Evolutionary conservation across 1,140 invertebrate genomes (phyloP).

Genomic region (Matsumurasca onukii): DNA sequence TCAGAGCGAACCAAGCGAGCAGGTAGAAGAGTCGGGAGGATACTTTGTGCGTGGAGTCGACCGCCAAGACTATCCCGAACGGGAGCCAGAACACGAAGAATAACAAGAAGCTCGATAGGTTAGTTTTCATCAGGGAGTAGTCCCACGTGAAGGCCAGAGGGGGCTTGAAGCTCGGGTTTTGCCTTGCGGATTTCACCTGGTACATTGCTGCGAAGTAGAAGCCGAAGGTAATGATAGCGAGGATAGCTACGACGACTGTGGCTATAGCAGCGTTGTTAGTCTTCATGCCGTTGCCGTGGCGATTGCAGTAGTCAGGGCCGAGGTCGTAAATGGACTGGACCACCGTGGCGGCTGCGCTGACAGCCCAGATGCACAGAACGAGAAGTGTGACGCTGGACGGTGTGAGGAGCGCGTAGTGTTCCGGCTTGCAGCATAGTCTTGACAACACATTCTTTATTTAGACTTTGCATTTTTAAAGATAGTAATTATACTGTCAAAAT

Average conservation of each 20-base stretch:
- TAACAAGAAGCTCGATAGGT: conserved; percentile 62
- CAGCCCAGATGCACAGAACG: conserved; percentile 55
- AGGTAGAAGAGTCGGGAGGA: conserved; percentile 60
- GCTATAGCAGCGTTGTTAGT: conserved; percentile 55
- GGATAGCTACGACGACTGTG: conserved; percentile 54
- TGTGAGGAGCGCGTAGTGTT: conserved; percentile 55
- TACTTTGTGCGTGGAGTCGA: conserved; percentile 54
- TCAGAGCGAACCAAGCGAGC: conserved; percentile 65
- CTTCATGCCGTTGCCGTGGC: conserved; percentile 36
- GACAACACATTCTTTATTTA: too few species aligned
- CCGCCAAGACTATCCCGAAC: conserved; percentile 56
- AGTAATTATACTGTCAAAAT: too few species aligned
- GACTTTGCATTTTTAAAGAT: too few species aligned
- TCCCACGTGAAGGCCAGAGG: conserved; percentile 64
- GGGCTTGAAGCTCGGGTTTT: conserved; percentile 59
- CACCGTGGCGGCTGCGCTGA: conserved; percentile 51
- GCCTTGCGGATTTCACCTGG: conserved; percentile 42
- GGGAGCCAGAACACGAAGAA: conserved; percentile 70
- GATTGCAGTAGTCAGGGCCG: conserved; percentile 64
- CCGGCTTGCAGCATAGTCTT: conserved; percentile 56
- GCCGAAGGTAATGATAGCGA: conserved; percentile 48
- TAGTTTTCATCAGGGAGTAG: conserved; percentile 61
- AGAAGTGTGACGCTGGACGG: conserved; percentile 54
- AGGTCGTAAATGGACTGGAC: conserved; percentile 54
- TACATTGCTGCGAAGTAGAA: conserved; percentile 41